Base-by-base conservation (phyloP, 1,140 invertebrate genomes). In the Cyrtorhinus lividipennis region DNA sequence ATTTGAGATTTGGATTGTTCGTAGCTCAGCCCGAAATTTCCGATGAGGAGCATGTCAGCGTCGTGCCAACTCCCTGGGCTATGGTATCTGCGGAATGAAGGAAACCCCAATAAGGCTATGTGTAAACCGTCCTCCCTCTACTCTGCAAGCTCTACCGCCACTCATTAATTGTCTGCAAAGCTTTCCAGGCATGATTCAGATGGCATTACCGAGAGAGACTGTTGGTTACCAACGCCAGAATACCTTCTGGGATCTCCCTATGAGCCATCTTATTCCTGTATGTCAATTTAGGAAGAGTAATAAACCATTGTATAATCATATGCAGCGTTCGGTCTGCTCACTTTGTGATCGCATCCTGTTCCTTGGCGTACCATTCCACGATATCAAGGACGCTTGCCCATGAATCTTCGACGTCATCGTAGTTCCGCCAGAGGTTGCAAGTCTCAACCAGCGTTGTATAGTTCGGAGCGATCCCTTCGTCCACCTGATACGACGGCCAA, bases 31-130 rank as follows among this genome's bases (percentile, higher is more conserved):
- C 90, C 91, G 74, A 80, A 90, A 72, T 95, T 92, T 18, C 92
- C 92, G 69, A 92, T 81, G 18, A 92, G 75, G 20, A 91, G 72
- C 90, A 92, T 91, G 72, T 94, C 91, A 0, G 91, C 90, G 74
- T 94, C 91, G 73, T 93, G 92, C 88, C 88, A 94, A 65, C 86
- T 83, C 2, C 91, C 90, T 0, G 90, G 90, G 13, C 87, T 90
- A 44, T 86, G 83, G 69, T 82, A 80, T 44, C 79, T 53, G 48
- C 30, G n/a, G n/a, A n/a, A n/a, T n/a, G n/a, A n/a, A n/a, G n/a
- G n/a, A n/a, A n/a, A n/a, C n/a, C n/a, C n/a, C n/a, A n/a, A n/a
- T n/a, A n/a, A n/a, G n/a, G n/a, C n/a, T n/a, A n/a, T n/a, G n/a
- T n/a, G n/a, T n/a, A n/a, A n/a, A n/a, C n/a, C n/a, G n/a, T n/a